Base-by-base conservation (phyloP, 1,140 invertebrate genomes). In the Aphidius ervi region DNA sequence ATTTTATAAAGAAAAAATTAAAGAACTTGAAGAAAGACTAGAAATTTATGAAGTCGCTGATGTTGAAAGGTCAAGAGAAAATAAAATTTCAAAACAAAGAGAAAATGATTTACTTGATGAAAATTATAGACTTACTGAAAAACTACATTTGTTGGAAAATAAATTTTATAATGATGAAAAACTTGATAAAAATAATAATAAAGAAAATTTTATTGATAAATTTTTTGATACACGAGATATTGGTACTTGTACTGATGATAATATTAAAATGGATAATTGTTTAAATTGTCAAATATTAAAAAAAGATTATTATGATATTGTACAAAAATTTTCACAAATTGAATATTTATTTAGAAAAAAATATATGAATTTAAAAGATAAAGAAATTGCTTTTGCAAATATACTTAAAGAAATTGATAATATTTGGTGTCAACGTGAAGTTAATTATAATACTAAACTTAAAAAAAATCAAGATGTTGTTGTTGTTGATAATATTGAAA, bases 351-450 rank as follows among this genome's bases (percentile, higher is more conserved):
- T 72, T 20, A 67, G 72, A 41, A 67, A 74, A 42, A 71, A 73
- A 58, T 68, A 81, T 40, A 65, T 66, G 6, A 74, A 80, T 58
- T 62, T 80, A 47, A 78, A 80, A 63, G 67, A 75, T 39, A 76
- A 78, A 56, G 79, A 81, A 63, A 66, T 67, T 37, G 77, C 79
- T 3, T 81, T 81, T 61, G 69, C 71, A 10, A 76, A 81, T 62
- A 81, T 78, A 0, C 60, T 82, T 10, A 70, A 73, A 49, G 72
- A 81, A 55, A 78, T 79, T 6, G 80, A 82, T 58, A 65, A 70
- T 6, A 80, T 80, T n/a, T 78, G 82, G 72, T 72, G 74, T 2
- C 72, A 74, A 40, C 68, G 80, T 31, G 79, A 81, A 48, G 64
- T 66, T 0, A 68, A 73, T n/a, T 79, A 79, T 56, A 72, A 72